Percentiles rank a stretch among this genome's conserved stretches.
Conservation (phyloP, 1,140 invertebrate genomes). For the Radopholus similis region DNA sequence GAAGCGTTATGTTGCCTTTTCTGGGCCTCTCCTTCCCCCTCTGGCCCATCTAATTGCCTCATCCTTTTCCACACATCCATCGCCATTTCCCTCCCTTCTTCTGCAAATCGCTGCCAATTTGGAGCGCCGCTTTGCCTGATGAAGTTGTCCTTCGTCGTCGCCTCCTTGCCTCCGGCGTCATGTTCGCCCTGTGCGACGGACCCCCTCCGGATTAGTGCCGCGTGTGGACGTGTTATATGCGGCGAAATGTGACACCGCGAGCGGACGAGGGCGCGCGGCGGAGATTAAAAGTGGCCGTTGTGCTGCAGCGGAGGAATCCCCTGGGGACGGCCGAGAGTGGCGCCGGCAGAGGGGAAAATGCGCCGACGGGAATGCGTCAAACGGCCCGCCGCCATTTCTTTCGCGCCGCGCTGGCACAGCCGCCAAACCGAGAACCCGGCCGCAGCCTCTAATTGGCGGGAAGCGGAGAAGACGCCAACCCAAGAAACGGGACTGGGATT, state of each 20-base stretch:
- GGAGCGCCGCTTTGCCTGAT: too few relatives aligned
- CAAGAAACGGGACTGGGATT: not conserved
- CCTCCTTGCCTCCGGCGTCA: not conserved
- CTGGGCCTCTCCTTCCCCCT: too few relatives aligned
- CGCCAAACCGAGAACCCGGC: not conserved
- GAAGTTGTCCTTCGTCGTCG: not conserved
- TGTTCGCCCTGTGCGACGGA: not conserved
- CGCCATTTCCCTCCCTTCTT: too few relatives aligned
- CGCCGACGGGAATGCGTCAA: too few relatives aligned
- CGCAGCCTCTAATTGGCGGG: not conserved
- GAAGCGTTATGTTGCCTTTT: too few relatives aligned
- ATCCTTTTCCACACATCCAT: too few relatives aligned
- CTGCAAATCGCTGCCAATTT: not conserved
- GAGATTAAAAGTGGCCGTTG: not conserved
- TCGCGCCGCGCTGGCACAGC: too few relatives aligned
- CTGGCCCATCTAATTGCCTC: too few relatives aligned
- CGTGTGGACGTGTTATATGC: not conserved
- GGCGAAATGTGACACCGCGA: not conserved
- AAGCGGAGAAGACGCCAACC: not conserved
- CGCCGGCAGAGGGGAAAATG: too few relatives aligned
- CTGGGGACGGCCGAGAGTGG: too few relatives aligned
- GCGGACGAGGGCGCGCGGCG: not conserved
- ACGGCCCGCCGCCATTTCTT: too few relatives aligned
- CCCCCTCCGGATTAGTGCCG: not conserved
- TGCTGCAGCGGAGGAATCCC: too few relatives aligned